phyloP scores from a whole-genome alignment of 2,797 vertebrate genomes.

The Gallinago solitaria region DNA sequence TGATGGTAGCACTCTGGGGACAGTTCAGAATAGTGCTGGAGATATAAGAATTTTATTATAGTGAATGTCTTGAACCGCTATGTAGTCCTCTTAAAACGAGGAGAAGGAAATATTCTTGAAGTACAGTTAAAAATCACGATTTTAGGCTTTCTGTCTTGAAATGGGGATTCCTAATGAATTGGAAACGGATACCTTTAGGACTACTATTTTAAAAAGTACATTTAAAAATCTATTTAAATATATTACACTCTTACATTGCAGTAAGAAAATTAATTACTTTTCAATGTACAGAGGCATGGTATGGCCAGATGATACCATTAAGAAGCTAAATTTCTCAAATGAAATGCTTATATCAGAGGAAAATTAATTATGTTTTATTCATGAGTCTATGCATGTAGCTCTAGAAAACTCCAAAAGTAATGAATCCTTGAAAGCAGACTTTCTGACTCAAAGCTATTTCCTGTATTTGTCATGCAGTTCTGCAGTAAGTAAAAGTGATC shows the following conservation, averaged over 20 bases:
- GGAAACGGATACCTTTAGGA: neutral
- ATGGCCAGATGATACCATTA: conserved; percentile 27
- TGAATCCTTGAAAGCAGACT: neutral
- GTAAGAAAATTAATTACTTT: conserved; percentile 49
- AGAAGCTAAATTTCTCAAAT: conserved; percentile 32
- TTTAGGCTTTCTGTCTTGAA: neutral
- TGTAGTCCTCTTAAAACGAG: neutral
- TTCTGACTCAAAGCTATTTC: neutral
- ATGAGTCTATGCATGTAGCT: neutral
- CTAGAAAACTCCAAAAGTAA: neutral
- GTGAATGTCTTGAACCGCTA: neutral
- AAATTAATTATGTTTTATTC: conserved; percentile 44
- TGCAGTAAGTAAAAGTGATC: neutral
- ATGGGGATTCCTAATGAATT: neutral
- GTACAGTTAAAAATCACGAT: neutral
- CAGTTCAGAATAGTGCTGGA: neutral
- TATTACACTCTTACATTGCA: neutral
- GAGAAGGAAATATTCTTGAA: neutral
- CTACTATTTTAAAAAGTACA: neutral
- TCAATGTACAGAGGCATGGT: neutral
- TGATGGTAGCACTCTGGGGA: neutral
- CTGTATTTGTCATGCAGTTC: neutral
- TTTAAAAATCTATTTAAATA: conserved; percentile 60
- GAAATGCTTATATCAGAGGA: conserved; percentile 11
- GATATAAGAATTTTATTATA: neutral